Conservation (phyloP, 2,113 vertebrate species). For the Tachysurus vachellii region DNA sequence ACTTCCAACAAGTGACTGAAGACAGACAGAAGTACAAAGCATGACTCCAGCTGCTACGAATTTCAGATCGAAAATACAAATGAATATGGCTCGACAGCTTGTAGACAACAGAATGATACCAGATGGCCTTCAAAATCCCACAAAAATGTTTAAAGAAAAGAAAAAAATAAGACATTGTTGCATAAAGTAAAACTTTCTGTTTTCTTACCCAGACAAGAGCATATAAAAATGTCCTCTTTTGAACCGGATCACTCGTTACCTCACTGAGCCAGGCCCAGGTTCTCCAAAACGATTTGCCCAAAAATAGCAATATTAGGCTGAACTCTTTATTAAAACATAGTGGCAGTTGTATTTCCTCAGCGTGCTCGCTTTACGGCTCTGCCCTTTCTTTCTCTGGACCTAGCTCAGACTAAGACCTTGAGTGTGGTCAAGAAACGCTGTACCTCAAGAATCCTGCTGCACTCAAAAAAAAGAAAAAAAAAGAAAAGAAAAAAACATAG, state of each 20-base stretch:
- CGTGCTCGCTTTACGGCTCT: constrained; percentile 22
- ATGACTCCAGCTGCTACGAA: constrained; percentile 48
- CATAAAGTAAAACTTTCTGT: constrained; percentile 37
- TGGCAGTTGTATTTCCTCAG: constrained; percentile 58
- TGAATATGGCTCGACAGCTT: constrained; percentile 52
- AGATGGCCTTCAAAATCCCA: constrained; percentile 52
- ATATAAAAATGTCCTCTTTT: constrained; percentile 37
- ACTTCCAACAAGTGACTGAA: constrained; percentile 40
- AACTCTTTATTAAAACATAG: constrained; percentile 56
- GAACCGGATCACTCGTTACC: constrained; percentile 39
- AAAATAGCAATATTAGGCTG: constrained; percentile 56
- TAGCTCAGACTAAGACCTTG: constrained; percentile 41
- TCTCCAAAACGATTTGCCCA: constrained; percentile 43
- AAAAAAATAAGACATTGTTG: not conserved
- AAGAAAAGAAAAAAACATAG: constrained; percentile 48
- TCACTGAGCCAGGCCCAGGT: constrained; percentile 28
- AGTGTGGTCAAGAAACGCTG: constrained; percentile 52
- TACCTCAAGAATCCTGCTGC: constrained; percentile 56
- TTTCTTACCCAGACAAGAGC: constrained; percentile 44
- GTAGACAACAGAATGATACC: constrained; percentile 54
- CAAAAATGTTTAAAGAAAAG: constrained; percentile 5
- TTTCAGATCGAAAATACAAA: constrained; percentile 57
- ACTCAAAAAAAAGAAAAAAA: constrained; percentile 43
- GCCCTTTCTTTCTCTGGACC: constrained; percentile 10
- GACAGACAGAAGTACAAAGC: constrained; percentile 43